Base-by-base conservation (phyloP, 1,140 invertebrate species). In the Stegodyphus dumicola region DNA sequence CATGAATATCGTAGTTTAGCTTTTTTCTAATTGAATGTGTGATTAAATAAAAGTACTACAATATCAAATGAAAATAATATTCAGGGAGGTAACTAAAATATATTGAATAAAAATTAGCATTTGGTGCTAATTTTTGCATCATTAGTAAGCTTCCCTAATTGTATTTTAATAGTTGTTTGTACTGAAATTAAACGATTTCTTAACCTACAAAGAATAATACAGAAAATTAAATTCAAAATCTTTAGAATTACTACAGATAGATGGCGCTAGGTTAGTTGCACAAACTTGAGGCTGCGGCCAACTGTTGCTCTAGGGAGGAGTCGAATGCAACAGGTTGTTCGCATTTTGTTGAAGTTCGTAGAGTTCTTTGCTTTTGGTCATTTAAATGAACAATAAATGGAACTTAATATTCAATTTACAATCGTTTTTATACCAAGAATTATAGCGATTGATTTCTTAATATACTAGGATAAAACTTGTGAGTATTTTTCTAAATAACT, bases 301-400 rank as follows among this genome's bases (percentile, higher is more conserved):
- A 83, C 80, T 76, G 81, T 77, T 85, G 74, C 81, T 85, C 81
- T 56, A 76, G 81, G 81, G 81, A 85, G 81, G 81, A 85, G 81
- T 75, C 81, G 65, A 74, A 85, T 75, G 73, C 81, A 85, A 85
- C 81, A 85, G 81, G 81, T 85, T 85, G 81, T 85, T 85, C 81
- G 73, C 81, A 85, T 85, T 85, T 85, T 85, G 81, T 85, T 85
- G 65, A 85, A 83, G 65, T 77, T 76, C 67, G 10, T 77, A 77
- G 13, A 85, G 64, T 76, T 76, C 74, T 54, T 85, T 60, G 64
- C 49, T 85, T 77, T 85, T 85, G 15, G 17, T 11, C 48, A 51
- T 66, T 85, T 76, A 65, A 15, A 49, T 33, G 73, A 85, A 69
- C 64, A 76, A 69, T 56, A 76, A 56, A 76, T 18, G 81, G 81